A percentile compares a stretch with the other conserved stretches of the same genome.
These are phyloP conservation scores for Frankliniella fusca DNA, from an alignment of 2,888 invertebrate species.

Conservation along the genomic window DNA sequence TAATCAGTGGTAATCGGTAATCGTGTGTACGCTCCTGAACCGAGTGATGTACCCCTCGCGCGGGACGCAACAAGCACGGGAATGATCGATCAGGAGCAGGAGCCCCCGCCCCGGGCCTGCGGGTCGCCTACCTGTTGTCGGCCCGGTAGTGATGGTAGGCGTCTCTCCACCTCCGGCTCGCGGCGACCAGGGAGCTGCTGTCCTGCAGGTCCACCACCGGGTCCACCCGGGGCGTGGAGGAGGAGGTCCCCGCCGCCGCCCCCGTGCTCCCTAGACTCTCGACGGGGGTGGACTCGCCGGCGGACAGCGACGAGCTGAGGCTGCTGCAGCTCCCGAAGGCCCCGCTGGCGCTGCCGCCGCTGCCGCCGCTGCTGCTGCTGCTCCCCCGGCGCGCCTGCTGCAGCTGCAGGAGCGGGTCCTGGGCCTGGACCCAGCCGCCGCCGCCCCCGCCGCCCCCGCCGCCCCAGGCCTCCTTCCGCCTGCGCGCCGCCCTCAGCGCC, in stretches of 20 bases:
- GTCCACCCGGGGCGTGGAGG: not conserved
- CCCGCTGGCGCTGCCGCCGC: not conserved
- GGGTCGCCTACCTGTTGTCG: not conserved
- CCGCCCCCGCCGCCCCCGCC: not conserved
- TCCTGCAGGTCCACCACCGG: not conserved
- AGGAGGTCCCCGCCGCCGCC: not conserved
- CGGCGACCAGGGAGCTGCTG: not conserved
- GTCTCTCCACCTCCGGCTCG: not conserved
- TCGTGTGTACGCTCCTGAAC: too few species aligned
- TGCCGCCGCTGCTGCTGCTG: not conserved
- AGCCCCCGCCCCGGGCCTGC: too few species aligned
- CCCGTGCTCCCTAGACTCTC: not conserved
- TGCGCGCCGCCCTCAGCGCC: not conserved
- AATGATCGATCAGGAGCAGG: too few species aligned
- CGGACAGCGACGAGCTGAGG: not conserved
- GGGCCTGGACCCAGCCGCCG: not conserved
- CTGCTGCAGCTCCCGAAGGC: constrained; percentile 1
- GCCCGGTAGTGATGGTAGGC: not conserved
- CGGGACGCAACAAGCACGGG: too few species aligned
- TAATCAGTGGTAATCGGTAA: too few species aligned
- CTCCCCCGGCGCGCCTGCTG: not conserved
- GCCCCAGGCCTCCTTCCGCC: constrained; percentile 2
- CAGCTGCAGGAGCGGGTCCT: not conserved
- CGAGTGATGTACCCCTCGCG: too few species aligned
- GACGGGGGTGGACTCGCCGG: not conserved